Percentiles rank a stretch among this genome's conserved stretches.
Conservation (phyloP, 2,113 vertebrate genomes). For the Tragelaphus imberbis region DNA sequence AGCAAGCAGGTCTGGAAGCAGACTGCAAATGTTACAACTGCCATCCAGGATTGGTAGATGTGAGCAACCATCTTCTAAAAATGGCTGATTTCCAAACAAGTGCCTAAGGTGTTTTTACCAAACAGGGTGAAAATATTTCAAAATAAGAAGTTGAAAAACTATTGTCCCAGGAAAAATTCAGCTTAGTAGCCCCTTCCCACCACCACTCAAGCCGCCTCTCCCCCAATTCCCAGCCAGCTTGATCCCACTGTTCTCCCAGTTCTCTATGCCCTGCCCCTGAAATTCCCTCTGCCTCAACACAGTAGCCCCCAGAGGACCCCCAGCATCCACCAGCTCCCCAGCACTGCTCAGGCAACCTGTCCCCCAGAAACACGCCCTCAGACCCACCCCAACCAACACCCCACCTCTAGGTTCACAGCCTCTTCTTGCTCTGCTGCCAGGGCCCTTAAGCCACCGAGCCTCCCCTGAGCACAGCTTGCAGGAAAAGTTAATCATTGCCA, state of each 20-base stretch:
- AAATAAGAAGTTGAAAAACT: background rate
- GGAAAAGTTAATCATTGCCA: background rate
- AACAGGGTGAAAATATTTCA: background rate
- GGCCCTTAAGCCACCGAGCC: background rate
- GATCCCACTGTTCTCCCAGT: background rate
- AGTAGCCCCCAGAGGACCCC: background rate
- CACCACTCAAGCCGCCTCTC: background rate
- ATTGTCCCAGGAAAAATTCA: background rate
- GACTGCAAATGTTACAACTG: background rate
- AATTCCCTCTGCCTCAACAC: background rate
- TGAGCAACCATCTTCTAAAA: background rate
- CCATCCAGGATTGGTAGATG: background rate
- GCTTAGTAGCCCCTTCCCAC: background rate
- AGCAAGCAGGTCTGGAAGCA: background rate
- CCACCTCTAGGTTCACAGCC: background rate
- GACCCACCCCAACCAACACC: background rate
- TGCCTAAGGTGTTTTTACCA: background rate
- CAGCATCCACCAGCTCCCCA: background rate
- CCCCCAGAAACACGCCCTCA: background rate
- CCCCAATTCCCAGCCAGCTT: background rate
- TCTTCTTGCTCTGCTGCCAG: background rate
- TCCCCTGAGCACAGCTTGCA: background rate
- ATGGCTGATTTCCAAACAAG: background rate
- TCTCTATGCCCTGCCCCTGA: background rate
- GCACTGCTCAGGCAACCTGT: background rate